Base-by-base conservation (phyloP, 2,888 invertebrate genomes). In the Diaphora mendica region DNA sequence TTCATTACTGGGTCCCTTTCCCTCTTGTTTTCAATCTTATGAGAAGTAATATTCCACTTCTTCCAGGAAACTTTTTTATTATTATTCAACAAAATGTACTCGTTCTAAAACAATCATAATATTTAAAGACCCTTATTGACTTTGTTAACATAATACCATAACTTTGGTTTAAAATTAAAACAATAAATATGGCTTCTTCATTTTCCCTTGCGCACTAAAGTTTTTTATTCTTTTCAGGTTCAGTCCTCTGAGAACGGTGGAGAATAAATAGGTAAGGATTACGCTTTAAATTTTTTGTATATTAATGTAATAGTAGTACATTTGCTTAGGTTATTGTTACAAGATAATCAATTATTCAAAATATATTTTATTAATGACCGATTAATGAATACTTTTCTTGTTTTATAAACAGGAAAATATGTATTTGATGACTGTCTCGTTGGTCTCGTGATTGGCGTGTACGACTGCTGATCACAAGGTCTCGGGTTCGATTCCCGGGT, bases 211-310 rank as follows among this genome's bases (percentile, higher is more conserved):
- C n/a, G 42, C 26, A 20, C 44, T 67, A 73, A 70, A 33, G 62
- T 20, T 26, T 68, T 70, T 70, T 75, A 64, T 70, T 82, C 23
- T 79, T 84, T 84, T 17, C 84, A 82, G 82, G 72, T 82, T 39
- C 44, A 67, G 44, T 65, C 72, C 20, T n/a, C 35, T 74, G 65
- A 72, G n/a, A n/a, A 69, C n/a, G 55, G 44, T 20, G 73, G 42
- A 76, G 35, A 51, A n/a, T 65, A 64, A 30, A 68, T 64, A 77
- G 73, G 83, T 78, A 71, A 81, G 77, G 3, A 42, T 17, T 13
- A 59, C n/a, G 30, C 15, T 26, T 33, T 3, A 35, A 23, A 13
- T 64, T 20, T 35, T 64, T 23, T 35, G 0, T 35, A 0, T 59
- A n/a, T 26, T 59, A 9, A 55, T 26, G 2, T 65, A 39, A 65